These are phyloP conservation scores for Sebastes matsubarae DNA, from an alignment of 2,797 vertebrate genomes.

Conservation along the genomic window DNA sequence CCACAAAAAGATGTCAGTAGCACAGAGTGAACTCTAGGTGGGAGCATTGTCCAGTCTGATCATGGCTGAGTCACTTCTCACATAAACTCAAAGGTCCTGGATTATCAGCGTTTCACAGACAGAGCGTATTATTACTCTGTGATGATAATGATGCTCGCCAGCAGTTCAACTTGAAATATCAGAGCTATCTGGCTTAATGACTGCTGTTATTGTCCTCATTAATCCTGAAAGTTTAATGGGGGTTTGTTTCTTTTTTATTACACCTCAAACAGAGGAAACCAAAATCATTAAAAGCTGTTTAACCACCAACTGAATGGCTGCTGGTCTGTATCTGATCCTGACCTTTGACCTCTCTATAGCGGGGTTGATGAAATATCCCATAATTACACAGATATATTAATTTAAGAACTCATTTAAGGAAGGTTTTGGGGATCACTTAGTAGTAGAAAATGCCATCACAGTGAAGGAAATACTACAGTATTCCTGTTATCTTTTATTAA, in stretches of 20 bases:
- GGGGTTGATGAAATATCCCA: not conserved
- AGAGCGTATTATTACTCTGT: not conserved
- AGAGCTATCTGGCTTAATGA: not conserved
- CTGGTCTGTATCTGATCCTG: not conserved
- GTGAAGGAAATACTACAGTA: not conserved
- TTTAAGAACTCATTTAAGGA: not conserved
- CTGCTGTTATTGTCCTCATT: slow-evolving; percentile 7
- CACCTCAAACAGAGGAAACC: not conserved
- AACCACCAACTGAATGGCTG: not conserved
- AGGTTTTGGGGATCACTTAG: not conserved
- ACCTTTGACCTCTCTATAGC: not conserved
- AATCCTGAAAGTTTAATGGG: not conserved
- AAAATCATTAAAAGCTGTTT: not conserved
- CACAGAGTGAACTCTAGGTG: slow-evolving; percentile 14
- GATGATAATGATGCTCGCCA: slow-evolving; percentile 6
- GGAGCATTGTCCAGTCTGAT: slow-evolving; percentile 23
- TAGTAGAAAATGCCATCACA: not conserved
- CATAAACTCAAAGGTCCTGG: not conserved
- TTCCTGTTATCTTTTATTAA: not conserved
- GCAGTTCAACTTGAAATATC: not conserved
- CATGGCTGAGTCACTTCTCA: not conserved
- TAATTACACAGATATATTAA: not conserved
- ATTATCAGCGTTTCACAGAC: slow-evolving; percentile 14
- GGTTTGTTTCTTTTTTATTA: slow-evolving; percentile 8
- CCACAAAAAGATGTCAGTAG: not conserved